Evolutionary conservation across 2,888 invertebrate species (phyloP).

Genomic region (Amphiduros pacificus): DNA sequence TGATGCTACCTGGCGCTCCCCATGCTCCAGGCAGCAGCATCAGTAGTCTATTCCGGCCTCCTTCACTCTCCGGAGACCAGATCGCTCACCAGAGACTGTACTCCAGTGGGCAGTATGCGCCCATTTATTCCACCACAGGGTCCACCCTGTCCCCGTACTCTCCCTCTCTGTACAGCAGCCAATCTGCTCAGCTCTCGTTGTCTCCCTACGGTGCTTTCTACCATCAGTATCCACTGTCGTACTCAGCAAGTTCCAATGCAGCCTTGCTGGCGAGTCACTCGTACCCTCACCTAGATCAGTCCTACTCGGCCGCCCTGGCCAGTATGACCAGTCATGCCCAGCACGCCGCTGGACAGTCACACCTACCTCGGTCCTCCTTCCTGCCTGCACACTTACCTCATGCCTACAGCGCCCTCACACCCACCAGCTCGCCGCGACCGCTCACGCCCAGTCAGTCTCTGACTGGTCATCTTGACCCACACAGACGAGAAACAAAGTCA

Average conservation of each 20-base stretch:
- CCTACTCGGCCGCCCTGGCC: conserved; percentile 51
- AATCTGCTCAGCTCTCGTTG: conserved; percentile 28
- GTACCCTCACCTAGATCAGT: conserved; percentile 42
- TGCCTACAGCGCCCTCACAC: conserved; percentile 22
- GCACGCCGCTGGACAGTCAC: conserved; percentile 36
- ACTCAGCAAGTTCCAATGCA: not conserved
- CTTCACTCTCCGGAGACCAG: conserved; percentile 38
- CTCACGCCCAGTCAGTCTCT: conserved; percentile 32
- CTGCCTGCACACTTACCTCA: conserved; percentile 9
- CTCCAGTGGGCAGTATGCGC: conserved; percentile 26
- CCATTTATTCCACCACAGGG: conserved; percentile 22
- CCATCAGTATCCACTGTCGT: conserved; percentile 31
- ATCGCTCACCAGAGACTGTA: conserved; percentile 27
- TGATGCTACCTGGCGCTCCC: conserved; percentile 17
- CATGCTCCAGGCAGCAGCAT: conserved; percentile 14
- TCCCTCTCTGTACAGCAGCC: conserved; percentile 30
- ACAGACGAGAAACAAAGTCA: conserved; percentile 33
- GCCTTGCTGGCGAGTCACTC: conserved; percentile 20
- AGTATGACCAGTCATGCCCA: conserved; percentile 50
- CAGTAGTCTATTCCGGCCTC: conserved; percentile 35
- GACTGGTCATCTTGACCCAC: conserved; percentile 18
- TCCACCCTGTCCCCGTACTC: conserved; percentile 29
- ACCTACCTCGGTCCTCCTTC: conserved; percentile 35
- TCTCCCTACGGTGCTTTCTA: conserved; percentile 45
- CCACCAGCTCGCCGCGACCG: conserved; percentile 35